Percentiles rank a stretch among this genome's conserved stretches.
Conservation (phyloP, 2,797 vertebrate species). For the Mastacembelus armatus region DNA sequence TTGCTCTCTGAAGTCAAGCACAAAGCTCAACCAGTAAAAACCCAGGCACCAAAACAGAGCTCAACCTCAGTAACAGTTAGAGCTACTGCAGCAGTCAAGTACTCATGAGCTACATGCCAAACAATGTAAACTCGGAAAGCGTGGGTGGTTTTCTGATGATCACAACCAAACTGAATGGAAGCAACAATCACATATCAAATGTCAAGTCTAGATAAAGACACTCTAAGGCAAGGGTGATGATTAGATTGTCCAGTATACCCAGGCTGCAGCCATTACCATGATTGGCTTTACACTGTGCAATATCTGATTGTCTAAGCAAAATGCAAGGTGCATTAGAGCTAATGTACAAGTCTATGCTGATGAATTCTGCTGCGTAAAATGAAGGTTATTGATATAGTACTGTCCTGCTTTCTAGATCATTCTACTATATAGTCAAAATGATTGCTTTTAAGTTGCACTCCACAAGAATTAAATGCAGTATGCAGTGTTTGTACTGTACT, state of each 20-base stretch:
- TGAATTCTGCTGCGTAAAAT: slow-evolving; percentile 67
- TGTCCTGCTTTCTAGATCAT: slow-evolving; percentile 40
- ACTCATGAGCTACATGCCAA: slow-evolving; percentile 20
- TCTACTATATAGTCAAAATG: slow-evolving; percentile 35
- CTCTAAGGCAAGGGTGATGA: slow-evolving; percentile 61
- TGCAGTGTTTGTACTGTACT: slow-evolving; percentile 12
- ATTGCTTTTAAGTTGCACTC: slow-evolving; percentile 31
- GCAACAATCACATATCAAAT: slow-evolving; percentile 68
- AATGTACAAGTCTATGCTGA: slow-evolving; percentile 68
- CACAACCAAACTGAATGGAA: slow-evolving; percentile 60
- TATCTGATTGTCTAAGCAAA: slow-evolving; percentile 75
- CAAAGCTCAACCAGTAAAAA: slow-evolving; percentile 42
- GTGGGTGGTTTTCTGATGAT: slow-evolving; percentile 57
- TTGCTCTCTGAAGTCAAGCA: slow-evolving; percentile 42
- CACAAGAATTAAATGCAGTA: slow-evolving; percentile 14
- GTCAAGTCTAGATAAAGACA: slow-evolving; percentile 58
- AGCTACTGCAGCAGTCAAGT: slow-evolving; percentile 38
- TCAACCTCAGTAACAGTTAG: slow-evolving; percentile 29
- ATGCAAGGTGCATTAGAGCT: slow-evolving; percentile 59
- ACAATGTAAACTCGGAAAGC: slow-evolving; percentile 31
- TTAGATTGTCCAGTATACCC: slow-evolving; percentile 59
- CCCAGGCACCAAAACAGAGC: slow-evolving; percentile 17
- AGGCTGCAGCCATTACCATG: slow-evolving; percentile 68
- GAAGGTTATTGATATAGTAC: slow-evolving; percentile 41
- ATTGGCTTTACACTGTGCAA: slow-evolving; percentile 66